phyloP scores from a whole-genome alignment of 1,140 invertebrate genomes.

The Leptinotarsa texana region DNA sequence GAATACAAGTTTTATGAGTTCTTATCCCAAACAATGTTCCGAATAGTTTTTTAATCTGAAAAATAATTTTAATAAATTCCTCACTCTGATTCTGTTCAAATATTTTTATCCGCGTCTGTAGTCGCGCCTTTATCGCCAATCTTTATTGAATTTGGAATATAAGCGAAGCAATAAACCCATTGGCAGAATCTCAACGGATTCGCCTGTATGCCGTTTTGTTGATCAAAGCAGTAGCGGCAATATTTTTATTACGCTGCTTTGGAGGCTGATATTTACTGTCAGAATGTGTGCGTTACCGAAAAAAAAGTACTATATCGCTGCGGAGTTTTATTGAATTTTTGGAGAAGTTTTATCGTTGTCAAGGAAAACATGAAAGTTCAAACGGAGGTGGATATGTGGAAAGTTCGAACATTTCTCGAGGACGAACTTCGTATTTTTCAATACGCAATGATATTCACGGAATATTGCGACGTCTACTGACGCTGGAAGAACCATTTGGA shows the following conservation, averaged over 20 bases:
- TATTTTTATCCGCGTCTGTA: conserved; percentile 28
- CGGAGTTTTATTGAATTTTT: conserved; percentile 12
- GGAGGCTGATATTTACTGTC: conserved; percentile 26
- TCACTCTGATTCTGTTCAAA: conserved; percentile 17
- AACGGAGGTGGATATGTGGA: conserved; percentile 2
- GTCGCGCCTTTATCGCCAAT: conserved; percentile 41
- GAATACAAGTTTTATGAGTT: no score
- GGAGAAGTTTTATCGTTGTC: conserved; percentile 4
- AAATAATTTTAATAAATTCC: neutral
- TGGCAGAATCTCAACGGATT: conserved; percentile 49
- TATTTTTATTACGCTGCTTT: conserved; percentile 38
- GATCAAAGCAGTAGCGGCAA: conserved; percentile 38
- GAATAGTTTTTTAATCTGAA: no score
- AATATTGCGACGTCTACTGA: neutral
- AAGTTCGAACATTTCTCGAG: conserved; percentile 2
- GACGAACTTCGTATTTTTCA: neutral
- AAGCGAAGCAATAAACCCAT: conserved; percentile 53
- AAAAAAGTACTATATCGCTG: neutral
- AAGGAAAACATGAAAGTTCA: conserved; percentile 1
- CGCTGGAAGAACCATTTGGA: no score
- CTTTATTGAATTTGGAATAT: conserved; percentile 52
- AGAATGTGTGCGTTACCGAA: conserved; percentile 19
- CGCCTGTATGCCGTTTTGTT: conserved; percentile 41
- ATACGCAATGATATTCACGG: neutral
- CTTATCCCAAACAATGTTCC: no score